phyloP scores from a whole-genome alignment of 2,888 invertebrate species.

The Pachydiplax longipennis region DNA sequence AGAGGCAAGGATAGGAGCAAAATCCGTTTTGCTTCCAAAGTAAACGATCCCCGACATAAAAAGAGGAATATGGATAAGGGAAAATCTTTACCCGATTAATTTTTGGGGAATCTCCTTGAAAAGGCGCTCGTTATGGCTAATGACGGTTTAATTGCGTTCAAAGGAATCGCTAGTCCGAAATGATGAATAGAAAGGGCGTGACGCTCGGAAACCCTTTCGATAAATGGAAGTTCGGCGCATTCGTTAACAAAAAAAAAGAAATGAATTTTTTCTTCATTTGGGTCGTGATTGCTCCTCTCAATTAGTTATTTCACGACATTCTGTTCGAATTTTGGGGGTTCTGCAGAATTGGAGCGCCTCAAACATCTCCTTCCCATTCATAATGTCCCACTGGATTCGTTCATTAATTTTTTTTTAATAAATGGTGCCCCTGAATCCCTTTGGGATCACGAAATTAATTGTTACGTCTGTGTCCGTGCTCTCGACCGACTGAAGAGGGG shows the following conservation, averaged over 20 bases:
- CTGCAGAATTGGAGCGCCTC: too few relatives aligned
- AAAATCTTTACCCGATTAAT: not conserved
- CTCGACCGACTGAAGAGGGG: too few relatives aligned
- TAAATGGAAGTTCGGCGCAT: not conserved
- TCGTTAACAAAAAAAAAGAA: not conserved
- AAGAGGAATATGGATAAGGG: not conserved
- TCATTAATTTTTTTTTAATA: too few relatives aligned
- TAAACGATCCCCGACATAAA: not conserved
- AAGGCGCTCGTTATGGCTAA: slow-evolving; percentile 1
- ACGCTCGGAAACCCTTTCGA: not conserved
- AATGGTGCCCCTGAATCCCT: too few relatives aligned
- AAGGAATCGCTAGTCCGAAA: not conserved
- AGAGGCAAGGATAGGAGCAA: too few relatives aligned
- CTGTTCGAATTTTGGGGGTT: too few relatives aligned
- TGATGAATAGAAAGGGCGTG: not conserved
- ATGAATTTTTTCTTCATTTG: not conserved
- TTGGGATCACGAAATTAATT: too few relatives aligned
- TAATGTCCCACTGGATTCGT: too few relatives aligned
- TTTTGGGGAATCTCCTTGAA: not conserved
- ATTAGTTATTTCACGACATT: not conserved
- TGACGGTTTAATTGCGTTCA: slow-evolving; percentile 5
- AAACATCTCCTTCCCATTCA: too few relatives aligned
- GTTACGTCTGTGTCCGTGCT: too few relatives aligned
- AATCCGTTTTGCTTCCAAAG: too few relatives aligned
- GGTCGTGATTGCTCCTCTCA: not conserved